These are phyloP conservation scores for Sitobion miscanthi DNA, from an alignment of 1,140 invertebrate genomes.

Conservation along the genomic window DNA sequence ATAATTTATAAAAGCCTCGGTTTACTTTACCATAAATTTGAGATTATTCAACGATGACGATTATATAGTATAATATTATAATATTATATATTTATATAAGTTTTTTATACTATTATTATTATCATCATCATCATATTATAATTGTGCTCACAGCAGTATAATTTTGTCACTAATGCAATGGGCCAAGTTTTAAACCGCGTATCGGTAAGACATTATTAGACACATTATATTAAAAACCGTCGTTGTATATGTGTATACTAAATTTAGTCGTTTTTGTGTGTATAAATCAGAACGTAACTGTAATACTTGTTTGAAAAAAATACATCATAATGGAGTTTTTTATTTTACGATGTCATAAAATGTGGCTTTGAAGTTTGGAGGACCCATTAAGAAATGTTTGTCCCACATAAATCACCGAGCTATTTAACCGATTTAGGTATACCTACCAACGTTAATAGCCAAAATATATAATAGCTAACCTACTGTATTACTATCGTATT, in stretches of 20 bases:
- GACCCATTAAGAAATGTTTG: not conserved
- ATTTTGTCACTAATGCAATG: not conserved
- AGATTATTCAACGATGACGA: conserved; percentile 15
- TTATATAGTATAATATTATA: not conserved
- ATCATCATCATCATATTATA: not conserved
- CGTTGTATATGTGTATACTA: not conserved
- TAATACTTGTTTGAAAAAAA: not conserved
- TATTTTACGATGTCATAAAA: conserved; percentile 10
- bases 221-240: not conserved
- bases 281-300: not conserved
- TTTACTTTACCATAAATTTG: not conserved
- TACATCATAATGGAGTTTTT: not conserved
- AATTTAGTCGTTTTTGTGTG: not conserved
- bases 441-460: not conserved
- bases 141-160: not conserved
- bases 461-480: not conserved
- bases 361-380: conserved; percentile 1
- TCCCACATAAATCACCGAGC: not conserved
- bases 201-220: conserved; percentile 1
- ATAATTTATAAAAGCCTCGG: not conserved
- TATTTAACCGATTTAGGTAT: not conserved
- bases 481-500: not conserved
- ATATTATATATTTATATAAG: not conserved
- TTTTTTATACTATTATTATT: not conserved
- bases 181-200: not conserved